A percentile compares a stretch with the other conserved stretches of the same genome.
These are phyloP conservation scores for Pterophyllum scalare DNA, from an alignment of 2,113 vertebrate species.

Conservation along the genomic window DNA sequence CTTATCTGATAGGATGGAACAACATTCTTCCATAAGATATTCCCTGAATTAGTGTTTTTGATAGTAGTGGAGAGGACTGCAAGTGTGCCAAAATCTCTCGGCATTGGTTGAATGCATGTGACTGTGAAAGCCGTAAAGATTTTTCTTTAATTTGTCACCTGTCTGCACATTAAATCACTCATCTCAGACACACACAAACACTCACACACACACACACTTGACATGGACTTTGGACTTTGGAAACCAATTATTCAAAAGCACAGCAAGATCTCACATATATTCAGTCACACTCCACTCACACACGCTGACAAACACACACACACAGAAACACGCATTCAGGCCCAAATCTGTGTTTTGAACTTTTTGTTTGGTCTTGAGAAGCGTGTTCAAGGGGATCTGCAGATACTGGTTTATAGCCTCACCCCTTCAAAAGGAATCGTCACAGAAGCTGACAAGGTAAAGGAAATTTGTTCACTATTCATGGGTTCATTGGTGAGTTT, in stretches of 20 bases:
- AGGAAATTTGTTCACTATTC: neutral
- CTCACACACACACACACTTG: neutral
- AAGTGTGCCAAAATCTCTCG: neutral
- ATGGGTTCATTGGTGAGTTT: neutral
- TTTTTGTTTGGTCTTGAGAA: conserved; percentile 32
- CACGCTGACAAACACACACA: neutral
- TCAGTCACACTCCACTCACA: neutral
- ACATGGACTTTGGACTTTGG: conserved; percentile 56
- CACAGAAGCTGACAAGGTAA: conserved; percentile 48
- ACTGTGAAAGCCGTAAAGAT: neutral
- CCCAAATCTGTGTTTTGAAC: conserved; percentile 1
- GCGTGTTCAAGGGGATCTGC: conserved; percentile 11
- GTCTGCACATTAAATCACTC: neutral
- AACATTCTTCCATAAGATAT: neutral
- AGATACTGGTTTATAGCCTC: neutral
- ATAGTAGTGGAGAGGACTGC: neutral
- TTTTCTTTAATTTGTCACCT: neutral
- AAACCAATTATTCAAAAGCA: neutral
- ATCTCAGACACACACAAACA: neutral
- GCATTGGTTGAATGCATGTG: neutral
- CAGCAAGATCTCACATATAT: neutral
- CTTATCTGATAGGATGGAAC: neutral
- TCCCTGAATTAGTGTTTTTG: neutral
- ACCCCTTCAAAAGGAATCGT: conserved; percentile 10
- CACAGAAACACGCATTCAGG: neutral